Percentiles rank a stretch among this genome's conserved stretches.
Conservation (phyloP, 2,888 invertebrate species). For the Polydrusus cervinus region DNA sequence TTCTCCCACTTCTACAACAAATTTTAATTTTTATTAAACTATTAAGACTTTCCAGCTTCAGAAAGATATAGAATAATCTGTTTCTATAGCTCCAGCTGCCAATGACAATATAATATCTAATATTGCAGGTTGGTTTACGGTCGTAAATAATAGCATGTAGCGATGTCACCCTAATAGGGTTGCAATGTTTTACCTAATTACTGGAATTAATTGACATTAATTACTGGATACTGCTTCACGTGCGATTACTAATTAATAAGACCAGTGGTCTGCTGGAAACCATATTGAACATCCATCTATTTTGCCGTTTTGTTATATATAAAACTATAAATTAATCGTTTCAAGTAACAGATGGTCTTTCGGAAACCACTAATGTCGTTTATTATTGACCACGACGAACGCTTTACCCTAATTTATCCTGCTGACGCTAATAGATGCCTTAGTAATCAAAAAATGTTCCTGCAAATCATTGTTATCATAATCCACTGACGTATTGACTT, state of each 20-base stretch:
- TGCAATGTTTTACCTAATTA: slow-evolving; percentile 69
- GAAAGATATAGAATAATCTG: too few relatives aligned
- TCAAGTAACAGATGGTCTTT: slow-evolving; percentile 50
- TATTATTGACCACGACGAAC: slow-evolving; percentile 40
- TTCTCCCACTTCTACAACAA: too few relatives aligned
- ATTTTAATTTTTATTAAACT: too few relatives aligned
- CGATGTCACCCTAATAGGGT: slow-evolving; percentile 63
- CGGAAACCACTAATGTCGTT: slow-evolving; percentile 48
- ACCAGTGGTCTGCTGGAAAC: slow-evolving; percentile 59
- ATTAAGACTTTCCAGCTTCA: too few relatives aligned
- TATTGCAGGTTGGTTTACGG: neutral
- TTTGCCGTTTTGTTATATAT: slow-evolving; percentile 36
- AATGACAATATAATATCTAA: too few relatives aligned
- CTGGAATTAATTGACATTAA: slow-evolving; percentile 70
- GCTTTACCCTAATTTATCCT: slow-evolving; percentile 46
- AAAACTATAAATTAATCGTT: slow-evolving; percentile 55
- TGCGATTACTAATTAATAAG: slow-evolving; percentile 67
- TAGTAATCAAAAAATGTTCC: slow-evolving; percentile 29
- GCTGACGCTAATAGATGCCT: slow-evolving; percentile 42
- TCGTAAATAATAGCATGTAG: slow-evolving; percentile 53
- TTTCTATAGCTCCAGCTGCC: too few relatives aligned
- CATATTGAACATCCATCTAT: slow-evolving; percentile 57
- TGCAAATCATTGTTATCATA: slow-evolving; percentile 32
- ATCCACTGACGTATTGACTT: slow-evolving; percentile 19
- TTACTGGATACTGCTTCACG: slow-evolving; percentile 66